Percentiles rank a stretch among this genome's conserved stretches.
phyloP scores from a whole-genome alignment of 53 echinoderm and acorn worm genomes.

The Mesocentrotus franciscanus region DNA sequence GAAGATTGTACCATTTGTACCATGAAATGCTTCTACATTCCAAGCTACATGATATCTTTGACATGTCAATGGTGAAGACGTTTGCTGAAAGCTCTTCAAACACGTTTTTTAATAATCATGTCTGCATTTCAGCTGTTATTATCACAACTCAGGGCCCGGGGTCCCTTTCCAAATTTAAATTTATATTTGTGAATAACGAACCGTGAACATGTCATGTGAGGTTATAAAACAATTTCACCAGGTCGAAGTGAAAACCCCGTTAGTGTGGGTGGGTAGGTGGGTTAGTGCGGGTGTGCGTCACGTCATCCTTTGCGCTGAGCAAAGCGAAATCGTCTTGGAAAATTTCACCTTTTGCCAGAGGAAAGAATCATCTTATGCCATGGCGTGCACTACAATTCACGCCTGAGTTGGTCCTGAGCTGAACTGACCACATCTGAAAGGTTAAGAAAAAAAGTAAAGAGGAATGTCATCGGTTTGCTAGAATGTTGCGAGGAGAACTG shows the following conservation, averaged over 20 bases:
- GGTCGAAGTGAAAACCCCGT: not conserved
- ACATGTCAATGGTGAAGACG: no score
- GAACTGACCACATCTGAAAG: not conserved
- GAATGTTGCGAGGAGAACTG: not conserved
- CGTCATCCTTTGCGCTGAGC: not conserved
- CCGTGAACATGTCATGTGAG: not conserved
- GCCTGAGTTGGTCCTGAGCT: not conserved
- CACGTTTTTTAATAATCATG: not conserved
- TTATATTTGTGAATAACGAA: not conserved
- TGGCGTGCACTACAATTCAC: not conserved
- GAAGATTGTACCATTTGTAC: no score
- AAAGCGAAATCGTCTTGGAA: not conserved
- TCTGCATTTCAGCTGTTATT: not conserved
- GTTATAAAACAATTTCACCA: slow-evolving; percentile 3
- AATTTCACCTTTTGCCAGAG: not conserved
- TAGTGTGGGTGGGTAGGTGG: not conserved
- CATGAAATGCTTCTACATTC: not conserved
- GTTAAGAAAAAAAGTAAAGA: not conserved
- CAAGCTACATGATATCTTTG: not conserved
- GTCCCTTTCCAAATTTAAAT: not conserved
- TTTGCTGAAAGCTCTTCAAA: not conserved
- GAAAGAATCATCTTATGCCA: not conserved
- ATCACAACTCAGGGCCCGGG: not conserved
- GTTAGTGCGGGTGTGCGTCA: not conserved
- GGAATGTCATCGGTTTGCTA: not conserved